Conservation (phyloP, 35 echinoderm and acorn worm genomes). For the Heliocidaris erythrogramma region DNA sequence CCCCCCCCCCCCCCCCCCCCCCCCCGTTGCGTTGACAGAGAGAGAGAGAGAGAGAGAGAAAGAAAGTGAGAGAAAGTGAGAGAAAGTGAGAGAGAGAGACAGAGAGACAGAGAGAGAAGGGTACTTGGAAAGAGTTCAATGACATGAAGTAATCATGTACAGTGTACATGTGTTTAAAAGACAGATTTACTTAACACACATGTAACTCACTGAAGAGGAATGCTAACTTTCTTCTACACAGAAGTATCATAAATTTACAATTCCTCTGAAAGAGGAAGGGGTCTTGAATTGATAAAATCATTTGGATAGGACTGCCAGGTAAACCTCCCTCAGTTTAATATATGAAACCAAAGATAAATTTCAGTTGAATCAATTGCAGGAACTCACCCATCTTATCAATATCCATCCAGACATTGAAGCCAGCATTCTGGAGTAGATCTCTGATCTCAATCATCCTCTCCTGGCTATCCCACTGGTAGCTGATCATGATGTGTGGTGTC, state of each 20-base stretch:
- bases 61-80: background rate
- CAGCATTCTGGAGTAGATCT: conserved; percentile 60
- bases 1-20: too few relatives aligned
- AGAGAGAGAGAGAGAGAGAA: background rate
- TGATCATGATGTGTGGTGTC: conserved; percentile 89
- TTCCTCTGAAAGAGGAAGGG: too few relatives aligned
- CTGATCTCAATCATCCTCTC: conserved; percentile 72
- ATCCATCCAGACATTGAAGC: conserved; percentile 97
- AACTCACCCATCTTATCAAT: conserved; percentile 89
- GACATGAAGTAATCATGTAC: background rate
- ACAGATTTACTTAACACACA: too few relatives aligned
- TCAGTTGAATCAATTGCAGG: background rate
- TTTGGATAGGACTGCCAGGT: background rate
- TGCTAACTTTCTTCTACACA: too few relatives aligned
- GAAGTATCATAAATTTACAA: too few relatives aligned
- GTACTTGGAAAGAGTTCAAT: background rate
- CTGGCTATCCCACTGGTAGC: conserved; percentile 97
- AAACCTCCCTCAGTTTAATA: background rate
- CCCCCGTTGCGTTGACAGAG: background rate
- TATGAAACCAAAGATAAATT: background rate
- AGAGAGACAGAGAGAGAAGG: background rate
- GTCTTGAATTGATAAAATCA: background rate
- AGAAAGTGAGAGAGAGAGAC: background rate
- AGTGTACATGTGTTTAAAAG: too few relatives aligned
- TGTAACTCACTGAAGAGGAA: too few relatives aligned